A percentile compares a stretch with the other conserved stretches of the same genome.
phyloP scores from a whole-genome alignment of 2,797 vertebrate genomes.

The Staurois parvus region DNA sequence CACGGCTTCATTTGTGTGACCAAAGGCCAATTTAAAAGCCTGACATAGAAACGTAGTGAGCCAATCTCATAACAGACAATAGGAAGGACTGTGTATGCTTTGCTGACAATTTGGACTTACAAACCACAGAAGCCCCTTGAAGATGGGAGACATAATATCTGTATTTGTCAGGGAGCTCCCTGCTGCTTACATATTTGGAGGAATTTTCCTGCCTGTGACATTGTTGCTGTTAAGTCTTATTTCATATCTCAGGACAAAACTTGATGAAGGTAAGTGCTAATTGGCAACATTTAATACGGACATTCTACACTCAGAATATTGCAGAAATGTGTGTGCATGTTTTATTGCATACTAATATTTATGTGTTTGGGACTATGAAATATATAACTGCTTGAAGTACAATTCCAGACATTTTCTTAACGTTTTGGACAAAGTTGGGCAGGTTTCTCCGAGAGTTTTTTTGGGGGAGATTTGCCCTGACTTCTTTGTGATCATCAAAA shows the following conservation, averaged over 20 bases:
- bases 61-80: constrained; percentile 18
- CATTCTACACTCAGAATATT: background rate
- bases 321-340: background rate
- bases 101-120: too few species aligned
- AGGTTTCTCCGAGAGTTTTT: too few species aligned
- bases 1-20: constrained; percentile 45
- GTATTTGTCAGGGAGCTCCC: constrained; percentile 52
- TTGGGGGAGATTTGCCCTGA: too few species aligned
- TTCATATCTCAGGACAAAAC: constrained; percentile 47
- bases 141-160: constrained; percentile 54
- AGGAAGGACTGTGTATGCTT: background rate
- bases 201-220: constrained; percentile 52
- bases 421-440: too few species aligned
- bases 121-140: background rate
- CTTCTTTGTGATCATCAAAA: too few species aligned
- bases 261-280: constrained; percentile 53
- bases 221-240: constrained; percentile 52
- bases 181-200: constrained; percentile 40
- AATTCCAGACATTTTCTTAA: too few species aligned
- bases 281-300: background rate
- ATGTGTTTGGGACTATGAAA: too few species aligned
- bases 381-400: too few species aligned
- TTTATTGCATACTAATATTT: too few species aligned
- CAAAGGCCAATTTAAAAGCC: constrained; percentile 51
- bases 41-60: background rate